phyloP scores from a whole-genome alignment of 2,888 invertebrate species.

The Aproaerema taeniolella region DNA sequence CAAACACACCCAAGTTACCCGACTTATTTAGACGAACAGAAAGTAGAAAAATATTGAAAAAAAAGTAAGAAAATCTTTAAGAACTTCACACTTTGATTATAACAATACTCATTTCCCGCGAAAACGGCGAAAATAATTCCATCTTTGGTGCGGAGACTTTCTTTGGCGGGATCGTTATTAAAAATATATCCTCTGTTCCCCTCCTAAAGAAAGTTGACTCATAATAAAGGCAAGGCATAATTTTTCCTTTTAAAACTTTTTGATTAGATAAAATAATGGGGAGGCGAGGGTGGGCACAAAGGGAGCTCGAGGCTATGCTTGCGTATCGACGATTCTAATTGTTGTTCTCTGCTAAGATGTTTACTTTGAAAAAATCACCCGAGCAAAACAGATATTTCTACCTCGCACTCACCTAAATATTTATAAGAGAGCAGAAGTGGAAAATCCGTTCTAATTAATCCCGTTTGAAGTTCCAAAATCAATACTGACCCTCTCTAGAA shows the following conservation, averaged over 20 bases:
- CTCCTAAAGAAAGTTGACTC: constrained; percentile 72
- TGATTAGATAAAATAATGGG: constrained; percentile 79
- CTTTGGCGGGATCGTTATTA: constrained; percentile 70
- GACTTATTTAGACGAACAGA: no score
- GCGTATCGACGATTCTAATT: constrained; percentile 74
- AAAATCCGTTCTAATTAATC: constrained; percentile 42
- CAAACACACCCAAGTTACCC: no score
- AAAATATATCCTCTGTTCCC: constrained; percentile 71
- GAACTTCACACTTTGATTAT: constrained; percentile 44
- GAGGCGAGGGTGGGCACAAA: constrained; percentile 50
- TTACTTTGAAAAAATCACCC: constrained; percentile 47
- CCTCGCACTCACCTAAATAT: constrained; percentile 4
- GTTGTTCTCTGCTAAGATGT: constrained; percentile 65
- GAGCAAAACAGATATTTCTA: constrained; percentile 20
- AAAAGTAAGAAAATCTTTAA: constrained; percentile 22
- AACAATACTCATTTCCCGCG: constrained; percentile 35
- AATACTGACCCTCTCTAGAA: constrained; percentile 26
- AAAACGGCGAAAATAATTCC: constrained; percentile 37
- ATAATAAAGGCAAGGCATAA: constrained; percentile 76
- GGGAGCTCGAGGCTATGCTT: constrained; percentile 59
- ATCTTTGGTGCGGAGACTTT: constrained; percentile 46
- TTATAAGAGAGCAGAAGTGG: constrained; percentile 10
- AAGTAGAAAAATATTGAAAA: constrained; percentile 14
- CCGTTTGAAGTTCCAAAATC: constrained; percentile 46
- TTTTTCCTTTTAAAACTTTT: constrained; percentile 79